These are phyloP conservation scores for Perca schrenkii DNA, from an alignment of 2,113 vertebrate genomes.

Conservation along the genomic window DNA sequence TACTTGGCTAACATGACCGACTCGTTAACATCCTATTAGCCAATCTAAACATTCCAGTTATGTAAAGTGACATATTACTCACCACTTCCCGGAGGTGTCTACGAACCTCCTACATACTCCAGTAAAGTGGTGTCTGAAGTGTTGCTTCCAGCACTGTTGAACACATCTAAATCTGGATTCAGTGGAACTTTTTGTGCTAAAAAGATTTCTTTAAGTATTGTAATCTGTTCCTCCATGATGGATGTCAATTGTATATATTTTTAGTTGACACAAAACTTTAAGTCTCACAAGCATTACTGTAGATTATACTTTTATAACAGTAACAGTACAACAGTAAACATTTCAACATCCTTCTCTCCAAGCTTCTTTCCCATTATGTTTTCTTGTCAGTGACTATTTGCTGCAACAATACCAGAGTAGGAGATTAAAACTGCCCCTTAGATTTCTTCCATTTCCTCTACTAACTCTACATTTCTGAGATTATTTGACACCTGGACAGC, in stretches of 20 bases:
- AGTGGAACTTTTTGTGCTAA: not conserved
- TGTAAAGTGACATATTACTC: not conserved
- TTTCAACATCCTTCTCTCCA: not conserved
- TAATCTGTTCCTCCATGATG: not conserved
- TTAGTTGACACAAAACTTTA: not conserved
- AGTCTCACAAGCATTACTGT: not conserved
- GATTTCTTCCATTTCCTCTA: not conserved
- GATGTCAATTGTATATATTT: not conserved
- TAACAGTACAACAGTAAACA: too few relatives aligned
- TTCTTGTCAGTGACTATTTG: not conserved
- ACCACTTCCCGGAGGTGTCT: not conserved
- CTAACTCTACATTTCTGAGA: not conserved
- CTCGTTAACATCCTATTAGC: not conserved
- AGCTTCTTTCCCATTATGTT: not conserved
- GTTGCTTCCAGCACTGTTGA: not conserved
- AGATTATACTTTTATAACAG: not conserved
- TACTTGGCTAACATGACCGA: not conserved
- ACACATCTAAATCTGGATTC: not conserved
- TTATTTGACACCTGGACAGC: not conserved
- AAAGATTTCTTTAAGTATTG: not conserved
- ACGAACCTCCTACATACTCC: not conserved
- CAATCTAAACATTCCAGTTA: not conserved
- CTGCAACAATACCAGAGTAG: not conserved
- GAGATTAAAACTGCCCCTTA: not conserved
- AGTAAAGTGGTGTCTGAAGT: slow-evolving; percentile 7